A percentile compares a stretch with the other conserved stretches of the same genome.
These are phyloP conservation scores for Caenorhabditis remanei DNA, from an alignment of 1,140 invertebrate species.

Conservation along the genomic window DNA sequence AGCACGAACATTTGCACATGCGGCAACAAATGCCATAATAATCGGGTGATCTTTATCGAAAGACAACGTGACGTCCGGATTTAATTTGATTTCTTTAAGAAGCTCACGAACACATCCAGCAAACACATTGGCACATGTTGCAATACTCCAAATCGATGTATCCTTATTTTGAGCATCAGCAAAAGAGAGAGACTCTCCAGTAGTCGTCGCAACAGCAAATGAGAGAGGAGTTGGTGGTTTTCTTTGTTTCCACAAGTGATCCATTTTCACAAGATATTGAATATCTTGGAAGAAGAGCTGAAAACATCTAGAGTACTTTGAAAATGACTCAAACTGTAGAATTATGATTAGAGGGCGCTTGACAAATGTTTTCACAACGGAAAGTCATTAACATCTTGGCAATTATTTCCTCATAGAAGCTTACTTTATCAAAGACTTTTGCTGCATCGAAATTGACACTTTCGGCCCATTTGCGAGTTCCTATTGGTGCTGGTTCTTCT, in stretches of 20 bases:
- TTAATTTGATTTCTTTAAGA: conserved; percentile 9
- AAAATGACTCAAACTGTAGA: no score
- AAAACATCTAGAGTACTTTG: conserved; percentile 22
- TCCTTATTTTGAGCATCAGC: not conserved
- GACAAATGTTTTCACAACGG: not conserved
- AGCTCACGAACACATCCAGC: conserved; percentile 82
- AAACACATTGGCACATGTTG: conserved; percentile 86
- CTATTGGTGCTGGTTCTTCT: conserved; percentile 76
- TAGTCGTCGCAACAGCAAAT: not conserved
- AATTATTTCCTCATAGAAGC: not conserved
- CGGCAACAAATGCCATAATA: conserved; percentile 94
- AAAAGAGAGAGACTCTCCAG: not conserved
- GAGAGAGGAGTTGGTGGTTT: conserved; percentile 84
- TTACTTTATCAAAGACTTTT: conserved; percentile 81
- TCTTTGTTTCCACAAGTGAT: conserved; percentile 91
- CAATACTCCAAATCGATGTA: conserved; percentile 83
- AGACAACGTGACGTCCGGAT: conserved; percentile 82
- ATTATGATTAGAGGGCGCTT: no score
- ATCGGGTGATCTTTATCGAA: conserved; percentile 97
- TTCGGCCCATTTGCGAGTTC: conserved; percentile 91
- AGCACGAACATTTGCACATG: conserved; percentile 91
- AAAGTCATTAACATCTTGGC: not conserved
- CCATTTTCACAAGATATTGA: conserved; percentile 92
- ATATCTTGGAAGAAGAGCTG: conserved; percentile 97
- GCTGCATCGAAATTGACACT: conserved; percentile 87